Evolutionary conservation across 37 sponge, comb jelly and placozoan genomes (phyloP).

Genomic region (Geodia barretti): DNA sequence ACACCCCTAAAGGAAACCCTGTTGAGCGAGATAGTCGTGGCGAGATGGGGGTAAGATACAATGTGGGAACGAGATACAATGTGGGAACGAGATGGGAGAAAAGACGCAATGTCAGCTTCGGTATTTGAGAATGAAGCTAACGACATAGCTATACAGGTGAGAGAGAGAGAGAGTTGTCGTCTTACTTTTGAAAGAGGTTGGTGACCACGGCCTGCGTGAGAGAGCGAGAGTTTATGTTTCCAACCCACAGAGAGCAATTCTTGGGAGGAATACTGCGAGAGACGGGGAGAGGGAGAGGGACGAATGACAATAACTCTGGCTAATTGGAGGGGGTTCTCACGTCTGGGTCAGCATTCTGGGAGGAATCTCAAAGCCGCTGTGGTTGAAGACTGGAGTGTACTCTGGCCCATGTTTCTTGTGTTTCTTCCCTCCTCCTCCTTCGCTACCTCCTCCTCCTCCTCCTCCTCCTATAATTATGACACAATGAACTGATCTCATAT

Average conservation of each 20-base stretch:
- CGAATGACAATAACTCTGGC: neutral
- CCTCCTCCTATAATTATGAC: no score
- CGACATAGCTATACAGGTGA: no score
- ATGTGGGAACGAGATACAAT: no score
- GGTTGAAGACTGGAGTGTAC: conserved; percentile 1
- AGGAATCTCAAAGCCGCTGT: conserved; percentile 9
- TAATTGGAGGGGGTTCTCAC: neutral
- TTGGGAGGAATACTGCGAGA: neutral
- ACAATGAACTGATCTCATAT: no score
- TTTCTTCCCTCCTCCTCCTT: neutral
- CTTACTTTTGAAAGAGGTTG: conserved; percentile 48
- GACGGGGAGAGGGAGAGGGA: neutral
- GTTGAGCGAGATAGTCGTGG: no score
- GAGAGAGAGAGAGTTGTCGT: no score
- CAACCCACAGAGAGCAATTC: conserved; percentile 73
- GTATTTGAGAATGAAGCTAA: no score
- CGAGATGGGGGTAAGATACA: no score
- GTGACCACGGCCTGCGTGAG: conserved; percentile 57
- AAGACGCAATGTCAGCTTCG: no score
- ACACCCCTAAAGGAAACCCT: no score
- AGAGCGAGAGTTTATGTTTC: conserved; percentile 53
- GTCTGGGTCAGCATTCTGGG: neutral
- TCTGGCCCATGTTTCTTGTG: neutral
- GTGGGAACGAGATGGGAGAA: no score
- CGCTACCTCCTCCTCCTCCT: no score